Base-by-base conservation (phyloP, 1,140 invertebrate genomes). In the Wiebesia pumilae region DNA sequence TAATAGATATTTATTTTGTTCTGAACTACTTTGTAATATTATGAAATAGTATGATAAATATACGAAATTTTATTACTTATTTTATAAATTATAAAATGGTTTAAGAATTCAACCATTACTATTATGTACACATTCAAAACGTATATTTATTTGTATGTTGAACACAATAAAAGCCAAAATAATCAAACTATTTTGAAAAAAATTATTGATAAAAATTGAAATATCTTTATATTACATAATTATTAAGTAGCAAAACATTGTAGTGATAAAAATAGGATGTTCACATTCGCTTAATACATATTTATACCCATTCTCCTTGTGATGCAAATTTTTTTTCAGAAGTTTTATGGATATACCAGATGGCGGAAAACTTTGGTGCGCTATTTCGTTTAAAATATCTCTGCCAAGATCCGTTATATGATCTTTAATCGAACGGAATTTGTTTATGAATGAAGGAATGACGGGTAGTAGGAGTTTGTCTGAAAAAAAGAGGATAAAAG, bases 321-420 rank as follows among this genome's bases (percentile, higher is more conserved):
- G 0, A 3, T 71, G 33, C 0, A 24, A 21, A 38, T 0, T 7
- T n/a, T 47, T n/a, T 47, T 27, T 47, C 14, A 6, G 90, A 82
- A 92, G 87, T 62, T 88, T 88, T 77, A 91, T 35, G 24, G 90
- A 62, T 38, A 92, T 89, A 6, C 92, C 91, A 19, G 92, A 93
- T 9, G 92, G 92, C 54, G 92, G 92, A 81, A 92, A 90, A 86
- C 88, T 90, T 81, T 93, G 92, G 79, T 91, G 87, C 0, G 91
- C 92, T 40, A 93, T 89, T 89, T 93, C 92, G 9, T 90, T 89
- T 24, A 93, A 40, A 33, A 92, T 89, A 47, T 89, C 90, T 40
- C 83, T 88, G 73, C 90, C 90, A 24, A 92, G 75, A 73, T 90
- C 88, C 21, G 87, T 91, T 54, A 90, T 86, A 14, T 84, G 14